Evolutionary conservation across 2,888 invertebrate species (phyloP), one percentile per base, ranked within the genome.

Genomic region (Athrips mouffetella): DNA sequence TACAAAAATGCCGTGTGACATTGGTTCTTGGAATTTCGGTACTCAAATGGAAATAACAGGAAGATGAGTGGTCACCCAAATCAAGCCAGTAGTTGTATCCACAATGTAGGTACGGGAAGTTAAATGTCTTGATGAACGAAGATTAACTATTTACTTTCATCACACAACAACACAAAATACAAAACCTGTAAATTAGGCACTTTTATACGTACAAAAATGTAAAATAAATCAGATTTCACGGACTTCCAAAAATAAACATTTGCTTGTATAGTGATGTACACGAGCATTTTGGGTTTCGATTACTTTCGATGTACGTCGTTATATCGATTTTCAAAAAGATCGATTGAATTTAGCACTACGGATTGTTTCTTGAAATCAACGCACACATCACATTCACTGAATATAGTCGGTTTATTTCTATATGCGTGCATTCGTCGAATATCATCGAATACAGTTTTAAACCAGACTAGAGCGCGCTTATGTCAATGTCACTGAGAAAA

Each of bases 161-260:
- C 25, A 5, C 3, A n/a, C n/a, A 25, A 15, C 33, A 35, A 35
- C n/a, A 20, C 20, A n/a, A 10, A 30, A 13, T 15, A 5, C 1
- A 31, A 23, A 18, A 21, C 8, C 31, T 18, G 18, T 31, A 44
- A 27, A 45, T 41, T 33, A 29, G n/a, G 25, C 39, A 47, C 20
- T 31, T 48, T 51, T 47, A 58, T 67, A 64, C 69, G 67, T 70
- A 68, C 66, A 66, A 64, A 65, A 63, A 56, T 60, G 60, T 63
- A 60, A 66, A 67, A 65, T 64, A 64, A 58, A 63, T 60, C 63
- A 62, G 63, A 67, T 67, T 68, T 70, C 67, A 70, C 65, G 70
- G 66, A 69, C 65, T 67, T 76, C 76, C 75, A 75, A 76, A 76
- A 76, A 76, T 76, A 76, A 76, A 76, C 65, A 71, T 62, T 52